Percentiles rank a stretch among this genome's conserved stretches.
Conservation (phyloP, 2,797 vertebrate genomes). For the Gymnoscopelus braueri region DNA sequence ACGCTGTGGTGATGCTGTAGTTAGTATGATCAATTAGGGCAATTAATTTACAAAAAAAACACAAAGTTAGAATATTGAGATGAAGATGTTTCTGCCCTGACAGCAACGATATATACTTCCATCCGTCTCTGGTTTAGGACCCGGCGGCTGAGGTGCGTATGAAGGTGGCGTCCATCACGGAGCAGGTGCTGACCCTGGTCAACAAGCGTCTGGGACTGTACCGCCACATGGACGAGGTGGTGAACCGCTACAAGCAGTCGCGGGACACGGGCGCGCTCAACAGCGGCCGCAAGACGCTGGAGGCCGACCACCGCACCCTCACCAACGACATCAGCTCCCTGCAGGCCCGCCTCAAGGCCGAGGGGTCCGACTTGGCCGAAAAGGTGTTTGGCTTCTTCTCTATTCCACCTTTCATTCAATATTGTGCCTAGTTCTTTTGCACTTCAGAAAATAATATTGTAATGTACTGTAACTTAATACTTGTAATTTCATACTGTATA, state of each 20-base stretch:
- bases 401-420: too few species aligned
- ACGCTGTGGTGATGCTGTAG: too few species aligned
- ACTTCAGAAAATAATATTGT: too few species aligned
- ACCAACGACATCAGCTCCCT: constrained; percentile 90
- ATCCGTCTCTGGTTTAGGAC: constrained; percentile 79
- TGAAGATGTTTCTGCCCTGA: background rate
- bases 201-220: constrained; percentile 96
- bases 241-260: constrained; percentile 97
- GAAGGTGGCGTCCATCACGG: constrained; percentile 99
- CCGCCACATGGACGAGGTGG: constrained; percentile 95
- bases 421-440: too few species aligned
- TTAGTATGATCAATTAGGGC: too few species aligned
- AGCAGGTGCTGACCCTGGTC: constrained; percentile 96
- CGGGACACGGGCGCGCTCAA: constrained; percentile 92
- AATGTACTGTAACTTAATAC: too few species aligned
- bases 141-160: constrained; percentile 97
- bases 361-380: constrained; percentile 95
- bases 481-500: too few species aligned
- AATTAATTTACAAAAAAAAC: too few species aligned
- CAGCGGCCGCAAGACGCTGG: constrained; percentile 91
- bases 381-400: constrained; percentile 81
- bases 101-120: background rate
- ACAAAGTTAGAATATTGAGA: too few species aligned
- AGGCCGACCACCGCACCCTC: constrained; percentile 91
- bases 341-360: constrained; percentile 93